Evolutionary conservation across 2,888 invertebrate genomes (phyloP), one percentile per base, ranked within the genome.

Genomic region (Tanytarsus gracilentus): DNA sequence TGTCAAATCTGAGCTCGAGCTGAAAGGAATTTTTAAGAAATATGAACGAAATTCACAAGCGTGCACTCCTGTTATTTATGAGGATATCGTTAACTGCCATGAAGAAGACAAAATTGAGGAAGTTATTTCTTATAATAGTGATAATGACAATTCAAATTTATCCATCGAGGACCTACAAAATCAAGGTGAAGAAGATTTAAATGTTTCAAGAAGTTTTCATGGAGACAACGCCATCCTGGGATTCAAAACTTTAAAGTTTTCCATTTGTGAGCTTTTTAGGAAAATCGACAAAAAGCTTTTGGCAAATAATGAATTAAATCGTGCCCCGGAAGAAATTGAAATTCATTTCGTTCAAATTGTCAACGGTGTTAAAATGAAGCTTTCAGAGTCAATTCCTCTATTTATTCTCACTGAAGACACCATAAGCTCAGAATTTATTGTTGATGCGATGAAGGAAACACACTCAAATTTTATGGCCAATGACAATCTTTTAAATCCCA

Each of bases 151-250:
- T n/a, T n/a, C n/a, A n/a, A n/a, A n/a, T n/a, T n/a, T n/a, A n/a
- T n/a, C n/a, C n/a, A n/a, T n/a, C n/a, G n/a, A n/a, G n/a, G n/a
- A n/a, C n/a, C n/a, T n/a, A n/a, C n/a, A n/a, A n/a, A n/a, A n/a
- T n/a, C n/a, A n/a, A n/a, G n/a, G n/a, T n/a, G n/a, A n/a, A n/a
- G n/a, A n/a, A n/a, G n/a, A n/a, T 5, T 16, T 44, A 8, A 16
- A 4, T 16, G 44, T 44, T 2, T 4, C 3, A 26, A 4, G 7
- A n/a, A 5, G 7, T 7, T 50, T 50, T 8, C 8, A 8, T n/a
- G 50, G 50, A n/a, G 50, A 50, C 11, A 8, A n/a, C 11, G 50
- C 50, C 4, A 50, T 50, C 25, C 23, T n/a, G 26, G 50, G 50
- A 50, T 26, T 50, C 4, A 50, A 25, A 50, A 50, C 4, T 50